A percentile compares a stretch with the other conserved stretches of the same genome.
Evolutionary conservation across 1,140 invertebrate genomes (phyloP).

Genomic region (Scaptomyza hsui): DNA sequence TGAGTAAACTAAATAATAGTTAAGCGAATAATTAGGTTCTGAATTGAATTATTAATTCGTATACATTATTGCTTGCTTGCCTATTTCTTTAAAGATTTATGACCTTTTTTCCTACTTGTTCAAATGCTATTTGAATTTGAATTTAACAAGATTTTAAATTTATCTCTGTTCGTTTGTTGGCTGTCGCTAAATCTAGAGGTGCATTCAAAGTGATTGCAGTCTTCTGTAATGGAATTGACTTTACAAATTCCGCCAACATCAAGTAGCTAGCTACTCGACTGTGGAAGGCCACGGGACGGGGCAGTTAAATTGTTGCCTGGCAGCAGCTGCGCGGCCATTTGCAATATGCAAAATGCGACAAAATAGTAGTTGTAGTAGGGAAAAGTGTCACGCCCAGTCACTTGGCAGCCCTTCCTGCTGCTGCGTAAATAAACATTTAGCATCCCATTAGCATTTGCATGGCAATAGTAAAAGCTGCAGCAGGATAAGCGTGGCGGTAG

Average conservation of each 20-base stretch:
- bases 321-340: conserved; percentile 44
- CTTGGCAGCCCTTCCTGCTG: conserved; percentile 31
- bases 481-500: conserved; percentile 54
- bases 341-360: conserved; percentile 78
- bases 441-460: conserved; percentile 75
- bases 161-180: conserved; percentile 13
- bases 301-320: conserved; percentile 37
- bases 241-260: conserved; percentile 43
- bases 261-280: conserved; percentile 31
- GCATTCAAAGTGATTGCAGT: conserved; percentile 38
- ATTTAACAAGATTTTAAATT: background rate
- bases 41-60: too few relatives aligned
- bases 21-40: too few relatives aligned
- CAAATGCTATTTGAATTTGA: background rate
- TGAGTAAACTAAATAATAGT: background rate
- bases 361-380: conserved; percentile 61
- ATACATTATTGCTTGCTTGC: too few relatives aligned
- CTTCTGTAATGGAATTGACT: conserved; percentile 53
- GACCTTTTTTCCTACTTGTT: background rate
- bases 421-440: conserved; percentile 80
- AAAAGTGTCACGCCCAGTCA: conserved; percentile 60
- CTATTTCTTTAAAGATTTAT: background rate
- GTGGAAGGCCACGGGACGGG: background rate
- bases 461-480: conserved; percentile 32
- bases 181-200: conserved; percentile 51